Percentiles rank a stretch among this genome's conserved stretches.
Evolutionary conservation across 1,140 invertebrate genomes (phyloP).

Genomic region (Platyura marginata): DNA sequence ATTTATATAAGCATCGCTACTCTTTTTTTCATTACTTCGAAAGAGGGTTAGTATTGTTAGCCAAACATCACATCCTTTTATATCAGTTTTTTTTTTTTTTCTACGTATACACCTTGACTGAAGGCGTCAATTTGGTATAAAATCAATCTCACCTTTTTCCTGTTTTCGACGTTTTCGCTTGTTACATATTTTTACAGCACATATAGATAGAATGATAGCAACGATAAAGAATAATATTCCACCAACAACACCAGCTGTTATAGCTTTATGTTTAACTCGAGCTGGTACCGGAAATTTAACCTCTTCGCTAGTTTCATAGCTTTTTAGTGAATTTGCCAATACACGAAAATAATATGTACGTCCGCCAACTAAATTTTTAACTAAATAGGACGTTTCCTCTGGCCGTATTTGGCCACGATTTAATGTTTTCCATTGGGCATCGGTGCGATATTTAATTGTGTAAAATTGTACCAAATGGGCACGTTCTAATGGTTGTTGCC

Average conservation of each 20-base stretch:
- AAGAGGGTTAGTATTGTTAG: no score
- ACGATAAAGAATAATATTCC: slow-evolving; percentile 92
- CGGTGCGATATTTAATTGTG: slow-evolving; percentile 76
- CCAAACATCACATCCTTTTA: no score
- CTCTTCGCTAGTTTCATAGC: slow-evolving; percentile 65
- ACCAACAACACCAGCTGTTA: slow-evolving; percentile 82
- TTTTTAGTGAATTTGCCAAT: slow-evolving; percentile 63
- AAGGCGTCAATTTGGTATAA: not conserved
- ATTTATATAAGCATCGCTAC: no score
- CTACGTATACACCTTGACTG: slow-evolving; percentile 2
- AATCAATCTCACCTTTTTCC: slow-evolving; percentile 67
- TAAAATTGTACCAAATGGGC: slow-evolving; percentile 72
- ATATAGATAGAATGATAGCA: slow-evolving; percentile 86
- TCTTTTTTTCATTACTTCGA: no score
- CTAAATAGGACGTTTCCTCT: slow-evolving; percentile 73
- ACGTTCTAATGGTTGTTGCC: slow-evolving; percentile 65
- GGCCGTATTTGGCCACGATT: slow-evolving; percentile 73
- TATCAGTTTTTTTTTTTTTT: not conserved
- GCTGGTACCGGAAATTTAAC: slow-evolving; percentile 74
- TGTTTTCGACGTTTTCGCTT: slow-evolving; percentile 89
- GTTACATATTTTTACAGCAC: slow-evolving; percentile 93
- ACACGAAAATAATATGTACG: slow-evolving; percentile 82
- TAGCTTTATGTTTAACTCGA: slow-evolving; percentile 78
- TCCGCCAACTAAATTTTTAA: slow-evolving; percentile 77
- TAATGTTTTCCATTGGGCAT: slow-evolving; percentile 68